Conservation (phyloP, 64 coral and sea anemone species). For the Porites lutea region DNA sequence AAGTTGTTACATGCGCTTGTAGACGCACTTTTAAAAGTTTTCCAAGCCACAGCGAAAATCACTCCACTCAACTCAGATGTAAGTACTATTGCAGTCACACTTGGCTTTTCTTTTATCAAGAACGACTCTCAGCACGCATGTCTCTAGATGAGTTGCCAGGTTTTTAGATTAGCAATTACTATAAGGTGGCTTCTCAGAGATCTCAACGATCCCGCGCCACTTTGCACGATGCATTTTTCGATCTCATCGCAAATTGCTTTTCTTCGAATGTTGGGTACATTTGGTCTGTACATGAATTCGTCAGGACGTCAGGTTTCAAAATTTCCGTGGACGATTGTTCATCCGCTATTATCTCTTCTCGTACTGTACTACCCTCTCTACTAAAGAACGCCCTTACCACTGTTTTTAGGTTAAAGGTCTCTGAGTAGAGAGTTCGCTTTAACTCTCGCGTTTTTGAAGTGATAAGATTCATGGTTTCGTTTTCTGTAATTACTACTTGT, state of each 20-base stretch:
- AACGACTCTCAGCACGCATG: background rate
- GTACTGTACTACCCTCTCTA: background rate
- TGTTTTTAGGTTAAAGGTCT: background rate
- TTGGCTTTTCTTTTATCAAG: background rate
- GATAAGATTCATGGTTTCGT: background rate
- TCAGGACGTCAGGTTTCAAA: background rate
- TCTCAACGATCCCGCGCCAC: background rate
- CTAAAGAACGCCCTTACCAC: background rate
- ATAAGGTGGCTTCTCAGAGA: conserved; percentile 11
- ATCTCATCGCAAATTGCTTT: conserved; percentile 46
- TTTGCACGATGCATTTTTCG: conserved; percentile 25
- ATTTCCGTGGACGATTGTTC: background rate
- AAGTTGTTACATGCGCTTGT: too few relatives aligned
- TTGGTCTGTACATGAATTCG: background rate
- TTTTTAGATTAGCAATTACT: background rate
- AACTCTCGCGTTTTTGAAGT: background rate
- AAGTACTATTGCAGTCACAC: too few relatives aligned
- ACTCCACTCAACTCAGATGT: too few relatives aligned
- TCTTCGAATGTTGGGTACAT: background rate
- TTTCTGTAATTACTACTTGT: background rate
- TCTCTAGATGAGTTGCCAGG: conserved; percentile 12
- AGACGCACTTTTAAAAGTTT: too few relatives aligned
- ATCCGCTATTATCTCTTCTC: conserved; percentile 1
- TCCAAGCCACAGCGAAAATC: too few relatives aligned
- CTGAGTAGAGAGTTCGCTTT: background rate